phyloP scores from a whole-genome alignment of 2,888 invertebrate genomes.

The Drosophila niveifrons region DNA sequence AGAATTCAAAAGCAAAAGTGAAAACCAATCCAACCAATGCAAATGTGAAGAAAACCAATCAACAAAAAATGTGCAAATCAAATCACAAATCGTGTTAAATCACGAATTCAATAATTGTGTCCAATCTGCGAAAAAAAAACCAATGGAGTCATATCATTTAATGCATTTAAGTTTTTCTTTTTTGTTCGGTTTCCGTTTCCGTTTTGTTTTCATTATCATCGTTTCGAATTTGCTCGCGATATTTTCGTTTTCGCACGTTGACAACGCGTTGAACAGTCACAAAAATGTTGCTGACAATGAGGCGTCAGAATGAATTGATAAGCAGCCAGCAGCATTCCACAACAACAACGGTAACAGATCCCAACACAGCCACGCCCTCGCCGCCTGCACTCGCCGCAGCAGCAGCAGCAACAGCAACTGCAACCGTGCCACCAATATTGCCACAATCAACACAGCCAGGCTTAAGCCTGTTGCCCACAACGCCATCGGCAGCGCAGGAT shows the following conservation, averaged over 20 bases:
- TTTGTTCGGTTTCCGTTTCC: slow-evolving; percentile 37
- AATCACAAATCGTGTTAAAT: slow-evolving; percentile 25
- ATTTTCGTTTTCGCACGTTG: slow-evolving; percentile 36
- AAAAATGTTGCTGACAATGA: slow-evolving; percentile 89
- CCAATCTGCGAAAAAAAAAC: slow-evolving; percentile 17
- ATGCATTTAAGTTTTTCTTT: slow-evolving; percentile 58
- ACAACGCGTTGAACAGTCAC: slow-evolving; percentile 47
- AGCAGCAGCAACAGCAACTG: slow-evolving; percentile 19
- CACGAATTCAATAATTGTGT: slow-evolving; percentile 11
- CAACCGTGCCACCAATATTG: slow-evolving; percentile 21
- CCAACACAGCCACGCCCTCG: slow-evolving; percentile 55
- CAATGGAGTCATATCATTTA: slow-evolving; percentile 70
- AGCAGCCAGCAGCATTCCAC: slow-evolving; percentile 74
- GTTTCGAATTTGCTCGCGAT: slow-evolving; percentile 14
- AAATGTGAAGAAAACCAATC: slow-evolving; percentile 1
- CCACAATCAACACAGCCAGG: slow-evolving; percentile 20
- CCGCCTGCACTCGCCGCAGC: slow-evolving; percentile 39
- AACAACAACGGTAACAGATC: slow-evolving; percentile 46
- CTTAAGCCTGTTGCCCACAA: slow-evolving; percentile 38
- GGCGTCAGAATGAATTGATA: slow-evolving; percentile 89
- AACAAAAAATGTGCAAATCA: slow-evolving; percentile 17
- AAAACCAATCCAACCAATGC: slow-evolving; percentile 3
- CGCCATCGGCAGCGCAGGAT: slow-evolving; percentile 53
- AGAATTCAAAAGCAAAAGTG: slow-evolving; percentile 20
- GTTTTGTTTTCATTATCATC: slow-evolving; percentile 41